These are phyloP conservation scores for Ceuthmochares aereus DNA, from an alignment of 2,113 vertebrate genomes.

Conservation along the genomic window DNA sequence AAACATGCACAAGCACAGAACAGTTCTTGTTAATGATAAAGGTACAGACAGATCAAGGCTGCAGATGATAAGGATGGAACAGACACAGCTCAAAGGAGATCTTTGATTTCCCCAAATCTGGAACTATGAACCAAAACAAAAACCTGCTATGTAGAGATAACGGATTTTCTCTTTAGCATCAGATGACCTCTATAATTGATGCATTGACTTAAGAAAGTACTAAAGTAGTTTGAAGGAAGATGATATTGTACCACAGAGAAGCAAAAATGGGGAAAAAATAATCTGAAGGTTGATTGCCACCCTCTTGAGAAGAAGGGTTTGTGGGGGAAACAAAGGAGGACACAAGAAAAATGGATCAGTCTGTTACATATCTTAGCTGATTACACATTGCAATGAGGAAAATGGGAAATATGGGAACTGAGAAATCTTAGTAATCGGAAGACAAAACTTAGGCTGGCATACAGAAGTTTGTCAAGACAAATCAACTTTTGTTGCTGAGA, in stretches of 20 bases:
- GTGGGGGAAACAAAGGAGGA: neutral
- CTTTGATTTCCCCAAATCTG: neutral
- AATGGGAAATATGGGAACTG: neutral
- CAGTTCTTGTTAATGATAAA: neutral
- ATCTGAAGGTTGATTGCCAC: neutral
- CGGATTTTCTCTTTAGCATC: neutral
- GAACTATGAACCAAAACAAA: neutral
- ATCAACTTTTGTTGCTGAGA: neutral
- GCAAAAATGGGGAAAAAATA: fast-evolving
- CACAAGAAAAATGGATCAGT: neutral
- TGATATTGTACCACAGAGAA: neutral
- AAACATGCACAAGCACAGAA: neutral
- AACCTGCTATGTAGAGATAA: neutral
- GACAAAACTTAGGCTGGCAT: neutral
- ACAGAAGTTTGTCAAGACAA: neutral
- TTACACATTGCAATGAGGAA: neutral
- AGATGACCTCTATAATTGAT: neutral
- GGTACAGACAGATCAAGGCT: neutral
- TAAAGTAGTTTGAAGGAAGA: neutral
- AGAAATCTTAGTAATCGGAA: neutral
- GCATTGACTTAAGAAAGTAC: neutral
- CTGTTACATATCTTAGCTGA: neutral
- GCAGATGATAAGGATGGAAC: neutral
- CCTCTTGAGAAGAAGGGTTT: no score
- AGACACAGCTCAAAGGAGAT: neutral